These are phyloP conservation scores for Numenius phaeopus DNA, from an alignment of 2,797 vertebrate species.

Conservation along the genomic window DNA sequence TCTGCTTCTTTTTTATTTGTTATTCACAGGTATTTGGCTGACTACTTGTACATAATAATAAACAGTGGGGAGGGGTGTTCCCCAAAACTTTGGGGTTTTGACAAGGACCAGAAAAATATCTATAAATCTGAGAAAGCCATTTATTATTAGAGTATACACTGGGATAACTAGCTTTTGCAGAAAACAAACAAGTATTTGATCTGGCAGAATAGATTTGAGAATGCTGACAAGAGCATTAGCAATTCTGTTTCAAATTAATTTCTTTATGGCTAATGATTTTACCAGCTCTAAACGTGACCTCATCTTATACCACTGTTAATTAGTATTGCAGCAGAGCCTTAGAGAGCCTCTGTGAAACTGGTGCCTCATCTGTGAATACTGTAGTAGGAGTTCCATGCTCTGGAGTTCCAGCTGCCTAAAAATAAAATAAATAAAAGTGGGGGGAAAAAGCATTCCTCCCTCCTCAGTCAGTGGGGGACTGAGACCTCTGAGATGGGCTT, in stretches of 20 bases:
- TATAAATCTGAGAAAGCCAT: neutral
- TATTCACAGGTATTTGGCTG: neutral
- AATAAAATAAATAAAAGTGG: neutral
- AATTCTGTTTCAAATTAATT: constrained; percentile 3
- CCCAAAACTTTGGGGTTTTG: neutral
- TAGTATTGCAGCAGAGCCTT: neutral
- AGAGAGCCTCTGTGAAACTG: neutral
- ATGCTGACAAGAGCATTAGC: neutral
- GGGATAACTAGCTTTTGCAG: neutral
- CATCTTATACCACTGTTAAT: neutral
- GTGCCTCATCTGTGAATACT: neutral
- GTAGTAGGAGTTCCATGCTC: neutral
- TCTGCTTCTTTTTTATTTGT: neutral
- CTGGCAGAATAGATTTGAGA: neutral
- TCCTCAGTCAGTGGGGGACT: neutral
- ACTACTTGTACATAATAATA: neutral
- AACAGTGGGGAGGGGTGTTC: no score
- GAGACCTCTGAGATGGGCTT: neutral
- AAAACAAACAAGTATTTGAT: neutral
- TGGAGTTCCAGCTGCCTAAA: neutral
- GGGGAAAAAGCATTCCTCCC: neutral
- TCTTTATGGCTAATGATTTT: constrained; percentile 3
- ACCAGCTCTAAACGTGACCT: neutral
- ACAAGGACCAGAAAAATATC: neutral
- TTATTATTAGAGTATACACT: neutral